phyloP scores from a whole-genome alignment of 2,888 invertebrate species.

The Exocentrus adspersus region DNA sequence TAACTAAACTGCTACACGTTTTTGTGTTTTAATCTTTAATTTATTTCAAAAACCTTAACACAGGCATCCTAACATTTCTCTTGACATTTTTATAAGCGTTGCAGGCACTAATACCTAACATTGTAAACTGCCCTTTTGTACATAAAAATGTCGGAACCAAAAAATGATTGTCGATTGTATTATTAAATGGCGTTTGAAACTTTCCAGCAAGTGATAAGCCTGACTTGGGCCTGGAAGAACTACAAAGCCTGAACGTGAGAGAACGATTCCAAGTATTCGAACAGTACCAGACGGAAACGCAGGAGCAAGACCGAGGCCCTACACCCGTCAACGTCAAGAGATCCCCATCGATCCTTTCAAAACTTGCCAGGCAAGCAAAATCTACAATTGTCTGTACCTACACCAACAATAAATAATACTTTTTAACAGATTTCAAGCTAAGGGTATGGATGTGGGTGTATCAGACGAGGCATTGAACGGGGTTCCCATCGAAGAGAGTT shows the following conservation, averaged over 20 bases:
- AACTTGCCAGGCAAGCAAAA: slow-evolving; percentile 79
- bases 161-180: background rate
- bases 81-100: too few species aligned
- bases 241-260: slow-evolving; percentile 84
- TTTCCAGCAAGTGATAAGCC: slow-evolving; percentile 84
- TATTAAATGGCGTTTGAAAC: background rate
- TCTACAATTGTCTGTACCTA: too few species aligned
- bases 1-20: too few species aligned
- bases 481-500: slow-evolving; percentile 76
- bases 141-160: too few species aligned
- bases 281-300: slow-evolving; percentile 64
- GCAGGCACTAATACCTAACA: too few species aligned
- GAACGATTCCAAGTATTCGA: slow-evolving; percentile 89
- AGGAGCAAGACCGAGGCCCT: slow-evolving; percentile 66
- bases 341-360: slow-evolving; percentile 81
- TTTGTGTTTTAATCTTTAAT: too few species aligned
- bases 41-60: too few species aligned
- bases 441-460: slow-evolving; percentile 84
- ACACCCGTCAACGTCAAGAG: slow-evolving; percentile 69
- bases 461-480: slow-evolving; percentile 81
- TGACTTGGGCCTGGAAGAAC: slow-evolving; percentile 83
- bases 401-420: too few species aligned
- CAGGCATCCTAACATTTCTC: too few species aligned
- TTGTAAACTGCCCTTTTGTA: too few species aligned
- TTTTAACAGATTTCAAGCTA: slow-evolving; percentile 75